Evolutionary conservation across 2,797 vertebrate species (phyloP), one percentile per base, ranked within the genome.

Genomic region (Typhlichthys eigenmanni): DNA sequence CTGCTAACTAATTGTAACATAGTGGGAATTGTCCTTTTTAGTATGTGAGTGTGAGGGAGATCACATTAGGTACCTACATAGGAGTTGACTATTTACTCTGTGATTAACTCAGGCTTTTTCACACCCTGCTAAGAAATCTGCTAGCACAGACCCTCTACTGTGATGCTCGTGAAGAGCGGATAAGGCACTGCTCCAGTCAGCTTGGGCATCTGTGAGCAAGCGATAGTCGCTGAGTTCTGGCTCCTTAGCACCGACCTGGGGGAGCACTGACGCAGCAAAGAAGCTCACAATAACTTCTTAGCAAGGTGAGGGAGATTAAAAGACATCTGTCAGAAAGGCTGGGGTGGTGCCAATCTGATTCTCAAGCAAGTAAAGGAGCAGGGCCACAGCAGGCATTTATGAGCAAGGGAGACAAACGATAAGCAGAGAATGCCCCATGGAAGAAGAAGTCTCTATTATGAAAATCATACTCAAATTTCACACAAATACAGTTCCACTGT

Each of bases 251-350:
- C 8, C 6, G 67, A 83, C 90, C 85, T 83, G 69, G 79, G 88
- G 88, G 85, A 78, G 72, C 54, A 65, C 82, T 85, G 76, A 66
- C 65, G 75, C 82, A 82, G 79, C 78, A 82, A 84, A 78, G 62
- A 76, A 60, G 63, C 79, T 72, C 83, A 85, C 82, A 87, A 85
- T 77, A 71, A 77, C 85, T 78, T 65, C 62, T 65, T 74, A 82
- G 85, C 86, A 85, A 88, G 80, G 79, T 87, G 82, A 79, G 60
- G 60, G 74, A 81, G 87, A 88, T 85, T 85, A 77, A 72, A 79
- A 81, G 77, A 72, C 85, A 88, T 89, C 84, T 82, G 82, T 89
- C 88, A 82, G 71, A 70, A 71, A 72, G 65, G 53, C 76, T 49
- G 71, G 71, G 75, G 83, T 66, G 75, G 75, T 72, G 85, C 82